Percentiles rank a stretch among this genome's conserved stretches.
phyloP scores from a whole-genome alignment of 2,888 invertebrate genomes.

The Philhelius pedissequus region DNA sequence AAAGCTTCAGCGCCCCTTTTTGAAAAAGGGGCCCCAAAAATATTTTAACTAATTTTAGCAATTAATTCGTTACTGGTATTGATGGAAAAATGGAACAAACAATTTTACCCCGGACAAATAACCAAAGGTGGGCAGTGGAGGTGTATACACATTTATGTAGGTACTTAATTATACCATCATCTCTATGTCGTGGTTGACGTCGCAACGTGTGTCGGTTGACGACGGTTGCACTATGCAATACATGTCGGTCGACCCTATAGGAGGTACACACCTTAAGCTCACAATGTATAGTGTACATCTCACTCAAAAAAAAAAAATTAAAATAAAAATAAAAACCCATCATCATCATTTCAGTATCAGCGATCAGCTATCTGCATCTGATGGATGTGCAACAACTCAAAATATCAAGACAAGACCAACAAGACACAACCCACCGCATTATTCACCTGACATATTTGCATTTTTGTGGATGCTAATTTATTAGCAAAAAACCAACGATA shows the following conservation, averaged over 20 bases:
- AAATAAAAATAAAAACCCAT: conserved; percentile 31
- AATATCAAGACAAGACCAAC: conserved; percentile 11
- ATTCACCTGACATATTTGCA: conserved; percentile 68
- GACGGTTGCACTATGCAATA: conserved; percentile 10
- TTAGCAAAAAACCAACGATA: conserved; percentile 47
- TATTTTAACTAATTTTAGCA: neutral
- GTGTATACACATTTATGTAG: too few relatives aligned
- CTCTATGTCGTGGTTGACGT: neutral
- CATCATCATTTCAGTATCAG: conserved; percentile 50
- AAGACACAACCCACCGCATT: conserved; percentile 52
- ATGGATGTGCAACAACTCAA: conserved; percentile 41
- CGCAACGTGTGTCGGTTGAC: conserved; percentile 11
- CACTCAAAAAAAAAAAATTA: neutral
- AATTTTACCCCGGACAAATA: conserved; percentile 44
- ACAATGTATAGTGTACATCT: conserved; percentile 47
- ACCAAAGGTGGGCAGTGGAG: conserved; percentile 37
- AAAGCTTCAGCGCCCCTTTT: neutral
- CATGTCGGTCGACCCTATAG: neutral
- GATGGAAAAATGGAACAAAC: conserved; percentile 11
- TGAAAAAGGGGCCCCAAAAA: neutral
- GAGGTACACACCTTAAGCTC: conserved; percentile 36
- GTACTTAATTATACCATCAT: conserved; percentile 61
- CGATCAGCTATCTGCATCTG: conserved; percentile 44
- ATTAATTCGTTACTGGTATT: neutral
- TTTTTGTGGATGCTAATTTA: conserved; percentile 66